Base-by-base conservation (phyloP, 2,888 invertebrate species). In the Orchesella flavescens region DNA sequence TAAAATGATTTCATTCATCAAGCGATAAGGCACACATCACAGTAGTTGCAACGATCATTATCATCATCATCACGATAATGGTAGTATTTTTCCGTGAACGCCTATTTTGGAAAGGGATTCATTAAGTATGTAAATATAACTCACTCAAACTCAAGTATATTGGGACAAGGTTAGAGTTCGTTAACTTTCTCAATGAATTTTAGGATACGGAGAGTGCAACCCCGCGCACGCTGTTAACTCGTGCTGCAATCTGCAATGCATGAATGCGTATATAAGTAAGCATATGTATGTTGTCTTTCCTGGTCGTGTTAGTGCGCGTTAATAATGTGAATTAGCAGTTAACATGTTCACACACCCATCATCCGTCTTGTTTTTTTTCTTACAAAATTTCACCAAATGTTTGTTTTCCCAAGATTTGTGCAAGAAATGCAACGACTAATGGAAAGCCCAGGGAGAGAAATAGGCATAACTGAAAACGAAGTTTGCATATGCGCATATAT, bases 101-200 rank as follows among this genome's bases (percentile, higher is more conserved):
- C 61, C 73, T 61, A 21, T 15, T 61, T 57, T 61, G 10, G 53
- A 10, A 21, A 23, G 13, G 21, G 61, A 53, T n/a, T 53, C 24
- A 61, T 61, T 12, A 24, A 61, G 12, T 12, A 1, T 10, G 19
- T 57, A 19, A 57, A 19, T 10, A 34, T 34, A 34, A 34, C 34
- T 34, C 34, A 34, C 7, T 5, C 13, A 75, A 34, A 34, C 34
- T 34, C 34, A 34, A 15, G 24, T 23, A 75, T 63, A 75, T 75
- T 49, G 53, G 65, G 10, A n/a, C 74, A 75, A 75, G 74, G 74
- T 75, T 63, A 75, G 49, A 75, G 74, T 75, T 75, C 74, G 17
- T 23, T n/a, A 63, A 75, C 65, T 63, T 65, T 23, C 34, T 19
- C 43, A 24, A 34, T 34, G 34, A 34, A 34, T 34, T 34, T 34